phyloP scores from a whole-genome alignment of 2,797 vertebrate genomes.

The Poecilia wingei region DNA sequence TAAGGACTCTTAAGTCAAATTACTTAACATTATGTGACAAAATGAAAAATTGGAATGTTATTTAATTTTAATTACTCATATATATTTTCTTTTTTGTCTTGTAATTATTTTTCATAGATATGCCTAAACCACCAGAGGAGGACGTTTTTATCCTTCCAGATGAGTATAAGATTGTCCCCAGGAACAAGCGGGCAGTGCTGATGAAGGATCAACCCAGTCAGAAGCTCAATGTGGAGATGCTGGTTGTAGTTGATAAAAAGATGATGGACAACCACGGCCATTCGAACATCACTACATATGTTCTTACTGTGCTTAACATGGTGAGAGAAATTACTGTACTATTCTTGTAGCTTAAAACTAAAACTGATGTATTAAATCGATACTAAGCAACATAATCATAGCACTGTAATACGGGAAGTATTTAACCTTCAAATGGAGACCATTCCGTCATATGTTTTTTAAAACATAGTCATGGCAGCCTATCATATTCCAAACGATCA shows the following conservation, averaged over 20 bases:
- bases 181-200: constrained; percentile 80
- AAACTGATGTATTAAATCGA: background rate
- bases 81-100: constrained; percentile 10
- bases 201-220: constrained; percentile 71
- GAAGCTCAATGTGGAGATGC: constrained; percentile 88
- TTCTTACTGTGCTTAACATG: constrained; percentile 92
- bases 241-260: constrained; percentile 90
- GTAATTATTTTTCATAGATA: constrained; percentile 75
- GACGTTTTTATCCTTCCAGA: constrained; percentile 84
- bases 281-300: constrained; percentile 91
- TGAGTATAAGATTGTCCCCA: constrained; percentile 79
- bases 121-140: constrained; percentile 84
- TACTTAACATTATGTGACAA: constrained; percentile 27
- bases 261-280: constrained; percentile 92
- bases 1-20: constrained; percentile 4
- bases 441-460: background rate
- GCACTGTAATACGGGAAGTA: background rate
- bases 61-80: background rate
- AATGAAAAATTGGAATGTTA: background rate
- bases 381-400: background rate
- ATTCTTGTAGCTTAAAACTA: background rate
- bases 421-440: background rate
- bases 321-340: constrained; percentile 65
- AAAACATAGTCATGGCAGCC: background rate
- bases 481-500: background rate